Evolutionary conservation across 2,888 invertebrate species (phyloP).

Genomic region (Desoria tigrina): DNA sequence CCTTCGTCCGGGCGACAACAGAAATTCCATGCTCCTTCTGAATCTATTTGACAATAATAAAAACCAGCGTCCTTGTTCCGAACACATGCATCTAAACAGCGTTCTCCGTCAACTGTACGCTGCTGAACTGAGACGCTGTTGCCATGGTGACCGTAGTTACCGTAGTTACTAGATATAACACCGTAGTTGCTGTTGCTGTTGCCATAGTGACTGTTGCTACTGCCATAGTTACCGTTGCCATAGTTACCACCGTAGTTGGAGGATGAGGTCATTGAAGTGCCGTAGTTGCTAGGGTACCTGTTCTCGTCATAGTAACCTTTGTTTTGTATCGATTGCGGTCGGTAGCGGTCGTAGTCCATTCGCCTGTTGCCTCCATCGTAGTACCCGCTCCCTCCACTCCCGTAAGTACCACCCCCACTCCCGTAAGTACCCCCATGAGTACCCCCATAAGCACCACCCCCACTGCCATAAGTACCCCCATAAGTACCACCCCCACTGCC

Average conservation of each 20-base stretch:
- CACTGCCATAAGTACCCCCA: constrained; percentile 5
- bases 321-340: too few relatives aligned
- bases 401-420: too few relatives aligned
- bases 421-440: constrained; percentile 17
- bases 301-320: too few relatives aligned
- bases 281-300: too few relatives aligned
- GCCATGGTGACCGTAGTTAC: constrained; percentile 39
- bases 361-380: too few relatives aligned
- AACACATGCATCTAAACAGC: constrained; percentile 56
- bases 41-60: constrained; percentile 81
- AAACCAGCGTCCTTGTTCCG: constrained; percentile 76
- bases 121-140: too few relatives aligned
- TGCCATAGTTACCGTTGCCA: background rate
- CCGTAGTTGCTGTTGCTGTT: constrained; percentile 24
- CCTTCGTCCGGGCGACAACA: constrained; percentile 80
- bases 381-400: too few relatives aligned
- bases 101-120: constrained; percentile 46
- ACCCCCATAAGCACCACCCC: constrained; percentile 6
- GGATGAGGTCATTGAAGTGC: too few relatives aligned
- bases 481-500: constrained; percentile 6
- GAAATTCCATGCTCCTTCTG: constrained; percentile 76
- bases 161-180: too few relatives aligned
- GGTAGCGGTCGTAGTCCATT: too few relatives aligned
- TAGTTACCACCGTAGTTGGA: too few relatives aligned
- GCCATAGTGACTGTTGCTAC: constrained; percentile 23